Percentiles rank a stretch among this genome's conserved stretches.
Evolutionary conservation across 2,113 vertebrate species (phyloP).

Genomic region (Campylorhamphus procurvoides): DNA sequence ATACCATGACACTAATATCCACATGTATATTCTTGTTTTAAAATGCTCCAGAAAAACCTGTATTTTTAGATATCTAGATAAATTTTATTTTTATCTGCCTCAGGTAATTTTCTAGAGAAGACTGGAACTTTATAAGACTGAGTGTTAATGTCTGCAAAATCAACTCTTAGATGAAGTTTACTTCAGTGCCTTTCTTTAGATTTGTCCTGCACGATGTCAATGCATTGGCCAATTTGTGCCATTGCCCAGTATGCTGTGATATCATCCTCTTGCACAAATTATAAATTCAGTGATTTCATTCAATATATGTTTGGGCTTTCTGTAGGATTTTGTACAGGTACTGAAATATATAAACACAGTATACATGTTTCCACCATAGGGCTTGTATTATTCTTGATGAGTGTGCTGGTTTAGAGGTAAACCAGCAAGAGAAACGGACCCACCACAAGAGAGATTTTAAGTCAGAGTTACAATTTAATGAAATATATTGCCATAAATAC

Average conservation of each 20-base stretch:
- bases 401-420: too few relatives aligned
- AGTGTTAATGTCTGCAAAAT: background rate
- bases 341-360: background rate
- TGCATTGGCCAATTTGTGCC: rapidly evolving
- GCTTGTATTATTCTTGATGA: background rate
- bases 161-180: background rate
- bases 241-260: background rate
- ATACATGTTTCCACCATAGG: background rate
- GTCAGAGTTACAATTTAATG: too few relatives aligned
- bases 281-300: background rate
- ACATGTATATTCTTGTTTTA: background rate
- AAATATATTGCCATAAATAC: too few relatives aligned
- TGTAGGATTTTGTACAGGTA: background rate
- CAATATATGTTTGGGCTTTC: background rate
- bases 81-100: background rate
- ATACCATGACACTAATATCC: background rate
- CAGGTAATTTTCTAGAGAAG: background rate
- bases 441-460: too few relatives aligned
- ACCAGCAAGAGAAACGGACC: too few relatives aligned
- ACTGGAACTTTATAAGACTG: background rate
- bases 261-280: background rate
- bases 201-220: background rate
- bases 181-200: background rate
- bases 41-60: background rate
- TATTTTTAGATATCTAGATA: background rate